Base-by-base conservation (phyloP, 2,113 vertebrate species). In the Dipodomys stephensi region DNA sequence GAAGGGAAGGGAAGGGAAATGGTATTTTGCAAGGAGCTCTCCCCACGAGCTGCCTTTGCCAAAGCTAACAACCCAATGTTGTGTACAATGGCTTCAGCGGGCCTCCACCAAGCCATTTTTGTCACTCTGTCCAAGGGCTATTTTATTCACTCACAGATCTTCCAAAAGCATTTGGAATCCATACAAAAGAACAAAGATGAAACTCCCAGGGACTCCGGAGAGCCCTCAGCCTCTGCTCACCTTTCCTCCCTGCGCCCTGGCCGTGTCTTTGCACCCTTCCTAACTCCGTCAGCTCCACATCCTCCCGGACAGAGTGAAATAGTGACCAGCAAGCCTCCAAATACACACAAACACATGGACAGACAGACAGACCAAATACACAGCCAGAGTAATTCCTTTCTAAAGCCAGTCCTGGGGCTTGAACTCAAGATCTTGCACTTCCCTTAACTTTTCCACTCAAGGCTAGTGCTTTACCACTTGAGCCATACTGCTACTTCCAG, bases 41-140 rank as follows among this genome's bases (percentile, higher is more conserved):
- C 90, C 83, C 87, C 18, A 81, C 44, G 92, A 94, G 78, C 0
- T 10, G 57, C 35, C 91, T 57, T 77, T 67, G 80, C 77, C 91
- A 87, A 91, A 77, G 76, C 64, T 30, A 80, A 83, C 72, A 78
- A 46, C 11, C 23, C 72, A 25, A 32, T 2, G 32, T 90, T 72
- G 74, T 30, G 7, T 19, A 53, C 82, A 49, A 13, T 30, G 73
- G 57, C 68, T 65, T 23, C 23, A 71, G 7, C 62, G 65, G 73
- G 49, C 86, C 64, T 32, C 11, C 35, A 49, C 39, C 30, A 39
- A 73, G 4, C 62, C 49, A 15, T 44, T 79, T 84, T 49, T 72
- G 88, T 72, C 80, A 78, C 13, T 49, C 60, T 95, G 96, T 97
- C 97, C 97, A 97, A 96, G 64, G 22, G 88, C 72, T 94, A 78